Conservation (phyloP, 1,140 invertebrate genomes). For the Drosophila parabipectinata region DNA sequence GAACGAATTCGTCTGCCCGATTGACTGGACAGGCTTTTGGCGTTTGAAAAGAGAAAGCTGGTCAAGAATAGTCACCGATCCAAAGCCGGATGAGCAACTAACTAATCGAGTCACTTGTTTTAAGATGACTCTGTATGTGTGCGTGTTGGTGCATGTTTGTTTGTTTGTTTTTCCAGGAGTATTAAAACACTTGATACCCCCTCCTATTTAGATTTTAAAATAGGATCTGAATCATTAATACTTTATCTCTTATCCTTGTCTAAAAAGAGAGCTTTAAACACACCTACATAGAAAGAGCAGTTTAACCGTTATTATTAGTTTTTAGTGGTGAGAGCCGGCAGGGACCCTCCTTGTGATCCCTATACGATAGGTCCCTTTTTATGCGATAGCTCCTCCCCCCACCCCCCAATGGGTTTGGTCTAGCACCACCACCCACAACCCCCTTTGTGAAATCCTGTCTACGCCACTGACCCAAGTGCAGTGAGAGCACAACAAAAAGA, state of each 20-base stretch:
- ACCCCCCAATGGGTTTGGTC: too few relatives aligned
- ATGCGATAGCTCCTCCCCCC: too few relatives aligned
- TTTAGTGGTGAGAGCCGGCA: too few relatives aligned
- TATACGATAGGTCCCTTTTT: too few relatives aligned
- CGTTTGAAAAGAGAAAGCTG: slow-evolving; percentile 42
- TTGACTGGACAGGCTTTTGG: slow-evolving; percentile 6
- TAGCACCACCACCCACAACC: neutral
- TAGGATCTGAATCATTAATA: too few relatives aligned
- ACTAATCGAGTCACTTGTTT: neutral
- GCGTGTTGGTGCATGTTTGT: slow-evolving; percentile 1
- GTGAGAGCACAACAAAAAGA: slow-evolving; percentile 1
- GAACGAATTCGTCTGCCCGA: neutral
- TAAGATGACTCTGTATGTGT: neutral
- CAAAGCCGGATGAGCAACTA: slow-evolving; percentile 52
- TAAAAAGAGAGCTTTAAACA: too few relatives aligned
- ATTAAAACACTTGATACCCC: slow-evolving; percentile 7
- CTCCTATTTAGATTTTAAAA: too few relatives aligned
- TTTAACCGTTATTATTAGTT: too few relatives aligned
- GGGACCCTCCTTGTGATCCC: too few relatives aligned
- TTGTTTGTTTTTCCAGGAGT: slow-evolving; percentile 1
- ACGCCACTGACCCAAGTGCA: slow-evolving; percentile 24
- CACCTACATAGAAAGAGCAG: too few relatives aligned
- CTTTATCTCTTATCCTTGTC: too few relatives aligned
- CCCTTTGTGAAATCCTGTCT: neutral
- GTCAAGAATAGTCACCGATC: slow-evolving; percentile 30